Conservation (phyloP, 1,140 invertebrate species). For the Macrobrachium nipponense region DNA sequence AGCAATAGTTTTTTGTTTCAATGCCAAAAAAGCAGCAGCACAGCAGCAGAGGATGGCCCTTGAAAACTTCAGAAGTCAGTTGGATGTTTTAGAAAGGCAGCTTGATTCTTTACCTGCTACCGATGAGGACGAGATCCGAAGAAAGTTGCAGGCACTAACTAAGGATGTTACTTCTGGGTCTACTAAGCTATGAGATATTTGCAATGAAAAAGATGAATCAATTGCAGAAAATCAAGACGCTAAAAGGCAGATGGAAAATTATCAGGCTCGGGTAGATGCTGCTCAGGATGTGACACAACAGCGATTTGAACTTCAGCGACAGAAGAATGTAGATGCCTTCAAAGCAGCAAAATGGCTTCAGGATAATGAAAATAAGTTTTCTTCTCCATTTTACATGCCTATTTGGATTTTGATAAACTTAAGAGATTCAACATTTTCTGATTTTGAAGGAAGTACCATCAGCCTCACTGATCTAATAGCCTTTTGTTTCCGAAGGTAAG, state of each 20-base stretch:
- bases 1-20: neutral
- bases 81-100: constrained; percentile 12
- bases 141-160: neutral
- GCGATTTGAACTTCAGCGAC: constrained; percentile 45
- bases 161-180: neutral
- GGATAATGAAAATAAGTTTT: constrained; percentile 79
- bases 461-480: constrained; percentile 79
- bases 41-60: constrained; percentile 6
- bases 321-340: constrained; percentile 45
- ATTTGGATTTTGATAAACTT: constrained; percentile 76
- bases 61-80: constrained; percentile 1
- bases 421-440: constrained; percentile 76
- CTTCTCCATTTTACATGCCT: constrained; percentile 80
- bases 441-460: constrained; percentile 84
- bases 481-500: constrained; percentile 85
- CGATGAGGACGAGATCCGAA: neutral
- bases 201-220: neutral
- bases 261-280: no score
- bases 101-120: constrained; percentile 1
- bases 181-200: neutral
- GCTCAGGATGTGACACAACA: constrained; percentile 20
- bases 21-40: neutral
- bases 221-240: neutral
- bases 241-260: no score
- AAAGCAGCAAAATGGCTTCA: constrained; percentile 76